Evolutionary conservation across 2,888 invertebrate species (phyloP).

Genomic region (Abrostola triplasia): DNA sequence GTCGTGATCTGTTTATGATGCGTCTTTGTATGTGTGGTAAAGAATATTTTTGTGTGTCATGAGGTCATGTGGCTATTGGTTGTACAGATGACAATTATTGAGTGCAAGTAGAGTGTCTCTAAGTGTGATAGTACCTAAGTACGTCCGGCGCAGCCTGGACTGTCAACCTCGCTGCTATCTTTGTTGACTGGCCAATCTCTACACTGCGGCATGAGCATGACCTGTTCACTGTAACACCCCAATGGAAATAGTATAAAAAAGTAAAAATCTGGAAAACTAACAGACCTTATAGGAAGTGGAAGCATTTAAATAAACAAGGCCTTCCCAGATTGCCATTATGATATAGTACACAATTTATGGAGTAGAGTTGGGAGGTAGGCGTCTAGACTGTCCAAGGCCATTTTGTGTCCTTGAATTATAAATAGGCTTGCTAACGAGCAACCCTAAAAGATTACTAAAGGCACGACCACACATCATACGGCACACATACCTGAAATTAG

Average conservation of each 20-base stretch:
- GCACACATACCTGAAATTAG: not conserved
- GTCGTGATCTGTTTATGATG: not conserved
- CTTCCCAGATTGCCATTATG: not conserved
- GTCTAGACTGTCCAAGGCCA: conserved; percentile 33
- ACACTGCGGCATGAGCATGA: no score
- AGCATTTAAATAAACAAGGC: not conserved
- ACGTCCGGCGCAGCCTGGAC: no score
- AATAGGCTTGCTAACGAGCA: conserved; percentile 11
- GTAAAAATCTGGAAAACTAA: no score
- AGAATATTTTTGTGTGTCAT: no score
- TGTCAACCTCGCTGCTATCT: no score
- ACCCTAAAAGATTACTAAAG: not conserved
- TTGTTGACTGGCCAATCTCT: no score
- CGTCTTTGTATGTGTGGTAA: not conserved
- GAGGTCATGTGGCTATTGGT: no score
- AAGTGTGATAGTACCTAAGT: no score
- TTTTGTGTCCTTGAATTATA: conserved; percentile 17
- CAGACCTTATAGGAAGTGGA: not conserved
- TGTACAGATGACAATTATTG: no score
- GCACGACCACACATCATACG: not conserved
- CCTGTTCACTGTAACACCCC: no score
- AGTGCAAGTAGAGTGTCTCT: no score
- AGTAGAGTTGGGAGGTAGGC: not conserved
- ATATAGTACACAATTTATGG: not conserved
- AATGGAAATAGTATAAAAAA: no score